These are phyloP conservation scores for Pseudomyrmex gracilis DNA, from an alignment of 1,140 invertebrate species.

Conservation along the genomic window DNA sequence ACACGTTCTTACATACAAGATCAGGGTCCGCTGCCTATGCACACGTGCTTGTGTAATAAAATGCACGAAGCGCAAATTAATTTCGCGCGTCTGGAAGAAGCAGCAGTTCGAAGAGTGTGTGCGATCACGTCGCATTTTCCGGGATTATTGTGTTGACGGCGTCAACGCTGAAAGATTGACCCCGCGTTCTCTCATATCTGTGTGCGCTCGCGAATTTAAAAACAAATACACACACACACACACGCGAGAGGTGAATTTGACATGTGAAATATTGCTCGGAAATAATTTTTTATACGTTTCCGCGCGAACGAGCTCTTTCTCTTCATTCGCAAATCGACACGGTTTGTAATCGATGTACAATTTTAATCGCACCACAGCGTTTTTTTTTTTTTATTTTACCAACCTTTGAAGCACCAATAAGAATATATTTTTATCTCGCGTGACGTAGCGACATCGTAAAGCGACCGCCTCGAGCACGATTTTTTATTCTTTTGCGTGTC, in stretches of 20 bases:
- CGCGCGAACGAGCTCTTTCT: too few species aligned
- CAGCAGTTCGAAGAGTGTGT: too few species aligned
- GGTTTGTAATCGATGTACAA: constrained; percentile 17
- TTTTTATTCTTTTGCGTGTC: constrained; percentile 21
- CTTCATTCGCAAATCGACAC: too few species aligned
- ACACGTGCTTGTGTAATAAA: not conserved
- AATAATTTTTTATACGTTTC: constrained; percentile 7
- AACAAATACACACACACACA: not conserved
- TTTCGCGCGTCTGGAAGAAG: not conserved
- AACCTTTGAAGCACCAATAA: constrained; percentile 14
- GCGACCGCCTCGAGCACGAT: not conserved
- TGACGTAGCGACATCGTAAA: not conserved
- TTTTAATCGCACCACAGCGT: constrained; percentile 36
- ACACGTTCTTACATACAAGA: not conserved
- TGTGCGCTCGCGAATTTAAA: not conserved
- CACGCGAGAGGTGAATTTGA: constrained; percentile 20
- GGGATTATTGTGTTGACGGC: not conserved
- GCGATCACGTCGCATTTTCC: not conserved
- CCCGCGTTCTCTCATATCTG: too few species aligned
- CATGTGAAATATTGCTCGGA: not conserved
- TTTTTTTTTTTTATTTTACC: constrained; percentile 19
- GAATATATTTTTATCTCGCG: not conserved
- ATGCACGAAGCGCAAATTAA: not conserved
- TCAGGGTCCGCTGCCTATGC: not conserved
- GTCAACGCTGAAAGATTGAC: constrained; percentile 24